Evolutionary conservation across 2,797 vertebrate species (phyloP).

Genomic region (Myioborus miniatus): DNA sequence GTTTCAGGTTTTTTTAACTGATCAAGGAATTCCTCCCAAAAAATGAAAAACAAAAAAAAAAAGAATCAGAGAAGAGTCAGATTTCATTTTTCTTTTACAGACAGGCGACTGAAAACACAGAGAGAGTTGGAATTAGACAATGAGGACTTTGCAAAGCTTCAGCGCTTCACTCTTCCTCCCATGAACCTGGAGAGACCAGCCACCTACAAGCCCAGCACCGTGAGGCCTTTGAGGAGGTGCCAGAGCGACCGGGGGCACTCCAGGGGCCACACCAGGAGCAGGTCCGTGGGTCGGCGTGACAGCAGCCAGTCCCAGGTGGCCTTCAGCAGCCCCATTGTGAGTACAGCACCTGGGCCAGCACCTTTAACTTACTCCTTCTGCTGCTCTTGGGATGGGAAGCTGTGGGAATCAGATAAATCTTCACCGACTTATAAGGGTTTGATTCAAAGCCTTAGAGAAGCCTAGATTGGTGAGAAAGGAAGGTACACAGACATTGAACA

Average conservation of each 20-base stretch:
- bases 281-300: constrained; percentile 65
- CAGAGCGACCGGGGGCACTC: constrained; percentile 72
- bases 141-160: constrained; percentile 81
- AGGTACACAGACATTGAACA: background rate
- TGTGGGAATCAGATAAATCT: background rate
- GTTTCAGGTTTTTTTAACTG: background rate
- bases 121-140: constrained; percentile 78
- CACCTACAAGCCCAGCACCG: background rate
- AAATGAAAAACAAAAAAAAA: background rate
- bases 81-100: constrained; percentile 65
- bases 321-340: constrained; percentile 92
- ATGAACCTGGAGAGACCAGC: background rate
- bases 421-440: background rate
- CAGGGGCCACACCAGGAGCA: constrained; percentile 72
- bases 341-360: background rate
- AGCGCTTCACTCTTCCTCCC: constrained; percentile 60
- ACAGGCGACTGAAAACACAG: constrained; percentile 81
- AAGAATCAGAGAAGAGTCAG: background rate
- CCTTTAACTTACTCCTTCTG: too few relatives aligned
- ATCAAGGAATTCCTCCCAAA: background rate
- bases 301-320: constrained; percentile 77
- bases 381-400: background rate
- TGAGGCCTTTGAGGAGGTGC: constrained; percentile 56
- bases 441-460: background rate
- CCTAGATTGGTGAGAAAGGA: background rate